These are phyloP conservation scores for Mesorhabditis sp. DNA, from an alignment of 2,888 invertebrate genomes.

Conservation along the genomic window DNA sequence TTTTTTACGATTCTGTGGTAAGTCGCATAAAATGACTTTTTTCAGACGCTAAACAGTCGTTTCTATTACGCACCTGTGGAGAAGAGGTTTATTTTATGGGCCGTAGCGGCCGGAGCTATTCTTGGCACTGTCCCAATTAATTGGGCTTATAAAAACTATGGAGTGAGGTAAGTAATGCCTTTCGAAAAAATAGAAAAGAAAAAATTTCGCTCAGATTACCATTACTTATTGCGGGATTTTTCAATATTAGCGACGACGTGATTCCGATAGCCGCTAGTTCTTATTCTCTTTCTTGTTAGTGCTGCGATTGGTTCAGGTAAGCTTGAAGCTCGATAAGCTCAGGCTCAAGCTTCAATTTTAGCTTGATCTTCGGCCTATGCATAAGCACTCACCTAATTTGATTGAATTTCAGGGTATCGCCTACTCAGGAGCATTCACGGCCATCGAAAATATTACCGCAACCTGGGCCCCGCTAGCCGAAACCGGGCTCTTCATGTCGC, in stretches of 20 bases:
- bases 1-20: too few relatives aligned
- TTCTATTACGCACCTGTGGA: slow-evolving; percentile 39
- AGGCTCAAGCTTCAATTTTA: too few relatives aligned
- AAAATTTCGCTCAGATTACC: slow-evolving; percentile 17
- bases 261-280: slow-evolving; percentile 28
- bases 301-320: slow-evolving; percentile 31
- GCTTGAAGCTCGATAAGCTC: too few relatives aligned
- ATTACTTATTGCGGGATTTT: slow-evolving; percentile 33
- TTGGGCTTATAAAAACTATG: slow-evolving; percentile 34
- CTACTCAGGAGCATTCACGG: slow-evolving; percentile 41
- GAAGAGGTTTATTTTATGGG: slow-evolving; percentile 40
- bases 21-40: too few relatives aligned
- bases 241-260: slow-evolving; percentile 26
- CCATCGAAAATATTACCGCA: slow-evolving; percentile 38
- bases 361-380: too few relatives aligned
- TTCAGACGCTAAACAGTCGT: slow-evolving; percentile 11
- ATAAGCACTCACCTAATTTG: too few relatives aligned
- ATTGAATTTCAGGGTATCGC: slow-evolving; percentile 27
- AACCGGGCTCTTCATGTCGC: slow-evolving; percentile 45
- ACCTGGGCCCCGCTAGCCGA: slow-evolving; percentile 50
- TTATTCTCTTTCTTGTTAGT: slow-evolving; percentile 19
- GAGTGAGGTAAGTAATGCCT: slow-evolving; percentile 28
- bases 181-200: too few relatives aligned
- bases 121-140: slow-evolving; percentile 45
- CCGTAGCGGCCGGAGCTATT: slow-evolving; percentile 43